A percentile compares a stretch with the other conserved stretches of the same genome.
Evolutionary conservation across 2,113 vertebrate species (phyloP).

Genomic region (Conger conger): DNA sequence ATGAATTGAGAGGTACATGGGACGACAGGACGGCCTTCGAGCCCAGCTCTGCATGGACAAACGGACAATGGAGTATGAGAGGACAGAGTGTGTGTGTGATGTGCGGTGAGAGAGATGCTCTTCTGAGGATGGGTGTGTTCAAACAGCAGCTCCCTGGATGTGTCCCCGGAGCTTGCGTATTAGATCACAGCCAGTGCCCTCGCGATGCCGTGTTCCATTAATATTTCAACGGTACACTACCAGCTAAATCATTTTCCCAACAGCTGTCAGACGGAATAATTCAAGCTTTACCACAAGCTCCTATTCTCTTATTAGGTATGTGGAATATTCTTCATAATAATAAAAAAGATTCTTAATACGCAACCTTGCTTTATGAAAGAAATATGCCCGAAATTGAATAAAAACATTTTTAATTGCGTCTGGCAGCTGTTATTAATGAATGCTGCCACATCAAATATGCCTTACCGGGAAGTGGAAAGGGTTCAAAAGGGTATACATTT

Average conservation of each 20-base stretch:
- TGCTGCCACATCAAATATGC: constrained; percentile 48
- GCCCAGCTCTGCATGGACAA: background rate
- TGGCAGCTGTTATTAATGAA: constrained; percentile 63
- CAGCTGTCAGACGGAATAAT: constrained; percentile 41
- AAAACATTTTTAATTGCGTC: constrained; percentile 58
- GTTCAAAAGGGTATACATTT: constrained; percentile 25
- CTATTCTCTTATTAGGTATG: constrained; percentile 30
- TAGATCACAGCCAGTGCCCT: constrained; percentile 11
- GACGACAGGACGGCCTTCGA: constrained; percentile 6
- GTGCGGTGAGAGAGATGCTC: background rate
- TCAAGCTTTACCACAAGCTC: constrained; percentile 18
- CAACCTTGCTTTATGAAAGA: constrained; percentile 40
- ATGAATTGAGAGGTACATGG: constrained; percentile 37
- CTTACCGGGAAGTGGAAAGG: constrained; percentile 46
- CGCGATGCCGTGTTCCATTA: constrained; percentile 12
- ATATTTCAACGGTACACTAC: constrained; percentile 35
- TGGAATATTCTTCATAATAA: constrained; percentile 39
- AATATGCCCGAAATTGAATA: constrained; percentile 41
- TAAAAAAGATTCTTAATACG: constrained; percentile 20
- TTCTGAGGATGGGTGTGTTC: background rate
- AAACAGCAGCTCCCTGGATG: background rate
- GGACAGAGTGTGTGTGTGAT: background rate
- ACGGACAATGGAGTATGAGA: background rate
- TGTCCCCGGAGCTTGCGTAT: constrained; percentile 4
- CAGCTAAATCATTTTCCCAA: constrained; percentile 40